Conservation (phyloP, 1,140 invertebrate species). For the Hycleus cichorii region DNA sequence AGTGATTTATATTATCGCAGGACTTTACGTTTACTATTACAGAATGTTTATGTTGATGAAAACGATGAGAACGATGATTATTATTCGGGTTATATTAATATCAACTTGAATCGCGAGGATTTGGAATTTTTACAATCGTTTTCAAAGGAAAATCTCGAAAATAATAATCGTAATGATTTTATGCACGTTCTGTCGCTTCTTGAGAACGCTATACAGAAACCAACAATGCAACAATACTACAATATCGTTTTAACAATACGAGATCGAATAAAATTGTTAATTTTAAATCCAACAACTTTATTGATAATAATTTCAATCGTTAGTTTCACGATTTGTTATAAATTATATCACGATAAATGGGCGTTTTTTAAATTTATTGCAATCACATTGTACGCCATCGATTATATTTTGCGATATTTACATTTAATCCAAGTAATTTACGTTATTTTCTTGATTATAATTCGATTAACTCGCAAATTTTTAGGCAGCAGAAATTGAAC, state of each 20-base stretch:
- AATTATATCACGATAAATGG: too few species aligned
- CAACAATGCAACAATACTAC: background rate
- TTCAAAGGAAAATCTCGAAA: too few species aligned
- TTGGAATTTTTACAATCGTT: too few species aligned
- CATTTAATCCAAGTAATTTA: constrained; percentile 1
- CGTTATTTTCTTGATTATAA: background rate
- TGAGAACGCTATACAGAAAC: constrained; percentile 5
- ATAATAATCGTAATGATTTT: too few species aligned
- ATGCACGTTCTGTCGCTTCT: background rate
- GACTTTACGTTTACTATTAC: constrained; percentile 4
- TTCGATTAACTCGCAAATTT: background rate
- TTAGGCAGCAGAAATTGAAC: constrained; percentile 5
- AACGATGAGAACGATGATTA: background rate
- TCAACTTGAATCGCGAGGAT: background rate
- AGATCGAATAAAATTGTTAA: background rate
- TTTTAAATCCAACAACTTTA: constrained; percentile 4
- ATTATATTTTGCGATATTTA: constrained; percentile 2
- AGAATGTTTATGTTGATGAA: constrained; percentile 3
- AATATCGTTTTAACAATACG: background rate
- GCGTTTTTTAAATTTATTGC: too few species aligned
- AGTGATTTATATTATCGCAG: background rate
- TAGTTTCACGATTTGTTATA: too few species aligned
- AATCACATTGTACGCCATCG: background rate
- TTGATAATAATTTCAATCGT: too few species aligned
- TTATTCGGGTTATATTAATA: constrained; percentile 4